Evolutionary conservation across 2,113 vertebrate species (phyloP), one percentile per base, ranked within the genome.

Genomic region (Sardina pilchardus): DNA sequence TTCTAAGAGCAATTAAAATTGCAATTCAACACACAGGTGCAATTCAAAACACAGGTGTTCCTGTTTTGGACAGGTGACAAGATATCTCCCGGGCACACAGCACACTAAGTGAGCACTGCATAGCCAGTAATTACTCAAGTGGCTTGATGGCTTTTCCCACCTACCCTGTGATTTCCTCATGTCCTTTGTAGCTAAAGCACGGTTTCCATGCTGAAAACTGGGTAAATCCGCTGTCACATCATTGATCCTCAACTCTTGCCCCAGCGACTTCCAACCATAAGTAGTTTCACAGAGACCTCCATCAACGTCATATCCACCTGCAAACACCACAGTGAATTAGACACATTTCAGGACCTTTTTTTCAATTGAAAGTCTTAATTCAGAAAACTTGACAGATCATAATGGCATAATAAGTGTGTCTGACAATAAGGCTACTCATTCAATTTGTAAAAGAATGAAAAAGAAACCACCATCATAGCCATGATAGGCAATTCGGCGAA

Each of bases 91-190:
- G 30, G 63, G 63, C 3, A 78, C 3, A 78, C 71, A 36, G 36
- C 36, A 4, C 71, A 17, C 30, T 10, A 36, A 78, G 14, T 0
- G 6, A 14, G 63, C 5, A 9, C 4, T 12, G 4, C 50, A 17
- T 14, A 56, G 16, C 50, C 50, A 56, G 50, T 56, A 56, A 56
- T 56, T 56, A 56, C 16, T 47, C 10, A 14, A 67, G 7, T 17
- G 71, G 71, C 34, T 16, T 36, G 26, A 17, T 36, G 10, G 71
- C 16, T 9, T 36, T 3, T 14, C 10, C n/a, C 67, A 59, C 95
- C 95, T 94, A 99, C 98, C 98, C 96, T 99, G 98, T 95, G 97
- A 97, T 98, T 99, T 99, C 97, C 97, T 99, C 98, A 99, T 99
- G 94, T 99, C 98, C 97, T 99, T 99, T 94, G 97, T 94, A 97